Conservation (phyloP, 2,113 vertebrate genomes). For the Pachyramphus minor region DNA sequence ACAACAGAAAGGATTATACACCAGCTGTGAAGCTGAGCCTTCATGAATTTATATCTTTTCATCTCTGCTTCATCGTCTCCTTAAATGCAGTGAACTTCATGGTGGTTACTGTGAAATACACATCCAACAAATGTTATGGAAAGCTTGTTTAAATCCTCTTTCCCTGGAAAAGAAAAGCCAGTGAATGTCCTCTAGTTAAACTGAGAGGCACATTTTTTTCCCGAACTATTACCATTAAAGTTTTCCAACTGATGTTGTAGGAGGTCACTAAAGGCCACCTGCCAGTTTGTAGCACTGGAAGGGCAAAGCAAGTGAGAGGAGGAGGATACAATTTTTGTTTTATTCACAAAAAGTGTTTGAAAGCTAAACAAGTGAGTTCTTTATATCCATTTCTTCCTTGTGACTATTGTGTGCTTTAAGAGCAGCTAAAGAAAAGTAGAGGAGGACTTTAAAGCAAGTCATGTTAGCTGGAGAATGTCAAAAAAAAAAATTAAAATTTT, state of each 20-base stretch:
- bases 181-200: constrained; percentile 74
- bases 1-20: constrained; percentile 83
- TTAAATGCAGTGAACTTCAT: constrained; percentile 75
- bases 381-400: neutral
- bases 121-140: constrained; percentile 76
- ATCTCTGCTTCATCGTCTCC: constrained; percentile 65
- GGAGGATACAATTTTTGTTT: neutral
- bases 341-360: neutral
- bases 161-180: constrained; percentile 76
- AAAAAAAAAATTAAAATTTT: neutral
- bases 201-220: constrained; percentile 34
- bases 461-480: neutral
- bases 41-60: constrained; percentile 78
- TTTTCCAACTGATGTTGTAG: constrained; percentile 39
- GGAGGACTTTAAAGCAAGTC: neutral
- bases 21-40: constrained; percentile 75
- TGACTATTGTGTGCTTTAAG: neutral
- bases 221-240: neutral
- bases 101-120: constrained; percentile 80
- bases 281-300: constrained; percentile 42
- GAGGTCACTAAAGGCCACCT: constrained; percentile 69
- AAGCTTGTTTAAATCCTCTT: constrained; percentile 84
- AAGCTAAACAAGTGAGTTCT: neutral
- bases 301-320: neutral
- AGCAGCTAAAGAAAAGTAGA: neutral